phyloP scores from a whole-genome alignment of 2,888 invertebrate genomes.

The Listrodromus nycthemerus region DNA sequence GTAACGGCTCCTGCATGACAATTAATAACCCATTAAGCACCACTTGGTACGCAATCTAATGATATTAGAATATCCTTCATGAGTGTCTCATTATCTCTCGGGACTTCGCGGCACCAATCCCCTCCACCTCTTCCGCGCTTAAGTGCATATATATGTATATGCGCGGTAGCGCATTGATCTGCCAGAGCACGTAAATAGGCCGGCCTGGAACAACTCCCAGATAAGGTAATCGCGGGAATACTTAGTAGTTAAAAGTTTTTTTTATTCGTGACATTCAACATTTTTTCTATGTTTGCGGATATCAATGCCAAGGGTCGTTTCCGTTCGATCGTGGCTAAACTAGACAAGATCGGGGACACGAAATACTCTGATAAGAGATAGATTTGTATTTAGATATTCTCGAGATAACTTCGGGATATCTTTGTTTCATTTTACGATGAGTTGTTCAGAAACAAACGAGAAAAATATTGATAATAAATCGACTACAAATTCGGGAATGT shows the following conservation, averaged over 20 bases:
- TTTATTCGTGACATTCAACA: background rate
- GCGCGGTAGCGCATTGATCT: slow-evolving; percentile 16
- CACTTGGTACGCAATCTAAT: background rate
- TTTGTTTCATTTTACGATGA: too few relatives aligned
- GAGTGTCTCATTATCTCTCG: background rate
- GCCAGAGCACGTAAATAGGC: slow-evolving; percentile 44
- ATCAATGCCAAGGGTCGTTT: background rate
- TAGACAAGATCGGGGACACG: background rate
- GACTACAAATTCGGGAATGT: background rate
- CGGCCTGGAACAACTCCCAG: slow-evolving; percentile 16
- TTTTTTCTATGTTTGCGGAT: background rate
- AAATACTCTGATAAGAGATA: background rate
- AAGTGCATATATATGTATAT: background rate
- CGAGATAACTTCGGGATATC: too few relatives aligned
- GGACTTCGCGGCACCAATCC: background rate
- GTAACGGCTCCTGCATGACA: background rate
- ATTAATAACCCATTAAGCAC: slow-evolving; percentile 5
- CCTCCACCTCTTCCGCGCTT: too few relatives aligned
- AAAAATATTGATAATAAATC: background rate
- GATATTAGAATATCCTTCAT: background rate
- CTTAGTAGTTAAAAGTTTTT: slow-evolving; percentile 6
- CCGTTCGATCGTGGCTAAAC: background rate
- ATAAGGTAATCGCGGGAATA: slow-evolving; percentile 38
- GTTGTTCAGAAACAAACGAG: background rate
- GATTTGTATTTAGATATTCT: too few relatives aligned